Percentiles rank a stretch among this genome's conserved stretches.
Conservation (phyloP, 2,797 vertebrate genomes). For the Aplochiton taeniatus region DNA sequence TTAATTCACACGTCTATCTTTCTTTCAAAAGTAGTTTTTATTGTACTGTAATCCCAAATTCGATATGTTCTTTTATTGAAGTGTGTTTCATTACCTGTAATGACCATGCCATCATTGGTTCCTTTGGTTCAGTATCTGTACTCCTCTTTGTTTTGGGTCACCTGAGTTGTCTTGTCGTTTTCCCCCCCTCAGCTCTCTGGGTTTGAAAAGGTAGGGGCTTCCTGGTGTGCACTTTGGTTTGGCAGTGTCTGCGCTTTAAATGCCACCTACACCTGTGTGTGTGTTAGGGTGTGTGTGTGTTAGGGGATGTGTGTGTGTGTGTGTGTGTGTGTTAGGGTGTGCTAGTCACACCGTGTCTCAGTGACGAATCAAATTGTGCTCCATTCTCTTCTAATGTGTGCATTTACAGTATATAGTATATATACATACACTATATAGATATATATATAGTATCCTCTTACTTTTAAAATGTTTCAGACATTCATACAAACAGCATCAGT, state of each 20-base stretch:
- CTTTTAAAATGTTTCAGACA: too few species aligned
- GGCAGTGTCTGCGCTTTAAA: conserved; percentile 56
- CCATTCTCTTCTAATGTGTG: too few species aligned
- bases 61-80: too few species aligned
- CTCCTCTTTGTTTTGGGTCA: conserved; percentile 27
- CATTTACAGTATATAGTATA: too few species aligned
- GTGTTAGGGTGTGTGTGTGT: conserved; percentile 23
- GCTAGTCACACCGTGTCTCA: background rate
- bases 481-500: too few species aligned
- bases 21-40: background rate
- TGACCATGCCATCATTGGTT: too few species aligned
- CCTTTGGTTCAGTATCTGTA: background rate
- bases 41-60: background rate
- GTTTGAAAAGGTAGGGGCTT: conserved; percentile 84
- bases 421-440: too few species aligned
- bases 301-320: conserved; percentile 20
- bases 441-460: too few species aligned
- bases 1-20: background rate
- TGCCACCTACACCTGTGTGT: conserved; percentile 41
- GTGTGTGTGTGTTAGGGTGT: conserved; percentile 6
- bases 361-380: background rate
- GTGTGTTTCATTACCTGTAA: too few species aligned
- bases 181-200: conserved; percentile 86
- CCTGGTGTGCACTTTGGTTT: conserved; percentile 61
- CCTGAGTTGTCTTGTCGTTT: conserved; percentile 67